Base-by-base conservation (phyloP, 1,140 invertebrate species). In the Drosophila micromelanica region DNA sequence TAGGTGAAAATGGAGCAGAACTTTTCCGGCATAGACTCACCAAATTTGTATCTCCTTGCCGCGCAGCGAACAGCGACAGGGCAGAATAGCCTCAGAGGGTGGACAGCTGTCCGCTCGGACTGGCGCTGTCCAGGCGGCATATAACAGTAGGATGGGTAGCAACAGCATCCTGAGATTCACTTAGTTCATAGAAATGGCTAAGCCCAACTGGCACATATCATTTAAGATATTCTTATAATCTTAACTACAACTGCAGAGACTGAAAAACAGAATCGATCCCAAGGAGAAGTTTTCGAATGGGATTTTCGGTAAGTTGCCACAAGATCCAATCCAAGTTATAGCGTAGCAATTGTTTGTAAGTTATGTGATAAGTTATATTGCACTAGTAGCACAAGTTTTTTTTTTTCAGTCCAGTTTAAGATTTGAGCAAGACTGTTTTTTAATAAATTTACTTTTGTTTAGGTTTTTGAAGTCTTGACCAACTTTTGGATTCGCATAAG, bases 31-130 rank as follows among this genome's bases (percentile, higher is more conserved):
- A 23, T 55, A 7, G 3, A 52, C 59, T 67, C 76, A 93, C 93
- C 93, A 93, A 76, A 93, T 92, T 89, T 93, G 93, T 48, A 93
- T 92, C 73, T 93, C 93, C 42, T 92, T 92, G 61, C 84, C 92
- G 11, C 92, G 75, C 27, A 92, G 78, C 9, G 93, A 90, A 77
- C 93, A 93, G 40, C 93, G 82, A 76, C 93, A 93, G 9, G 93
- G 93, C 59, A 93, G 64, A 51, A 93, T 93, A 7, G 91, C 90
- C 70, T 93, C 92, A 1, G 92, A 92, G 15, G 93, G 92, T 20
- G 93, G 93, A 80, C 93, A 93, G 77, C 82, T 91, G 17, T 90
- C 90, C 2, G 90, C 82, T 12, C 17, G 46, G 15, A 46, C 71
- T 0, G 60, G 40, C 3, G 30, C 57, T 13, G 68, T 15, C 45